Evolutionary conservation across 64 coral and sea anemone genomes (phyloP), one percentile per base, ranked within the genome.

Genomic region (Montipora sp.): DNA sequence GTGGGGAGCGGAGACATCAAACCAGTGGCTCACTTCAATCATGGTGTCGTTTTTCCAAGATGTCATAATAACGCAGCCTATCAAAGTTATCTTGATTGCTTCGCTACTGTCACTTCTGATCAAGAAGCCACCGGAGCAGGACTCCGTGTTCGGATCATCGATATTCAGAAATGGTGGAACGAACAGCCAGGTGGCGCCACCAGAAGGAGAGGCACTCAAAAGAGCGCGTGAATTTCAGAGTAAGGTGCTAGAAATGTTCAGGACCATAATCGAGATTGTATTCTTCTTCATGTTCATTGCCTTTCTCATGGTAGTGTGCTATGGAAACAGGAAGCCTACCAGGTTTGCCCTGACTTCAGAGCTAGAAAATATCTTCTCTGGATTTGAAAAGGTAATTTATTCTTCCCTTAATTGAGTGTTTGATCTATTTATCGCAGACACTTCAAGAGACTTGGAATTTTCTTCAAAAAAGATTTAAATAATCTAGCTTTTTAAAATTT

Each of bases 41-140:
- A 93, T 93, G 91, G 84, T 93, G 13, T 93, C 91, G 8, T 93
- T 93, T 73, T 93, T 93, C 46, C 91, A 93, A 93, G 91, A 93
- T 75, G 91, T 93, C 3, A 80, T 93, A 14, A 88, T 93, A 22
- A 93, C 91, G 15, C 91, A 93, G 59, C 91, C 91, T n/a, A 93
- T 93, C 0, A 93, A 93, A 75, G 91, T 93, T 15, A 23, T 93
- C 46, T 18, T 86, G 44, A 93, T 93, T 67, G 91, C 91, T 51
- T 93, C 91, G 1, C 46, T 93, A 18, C 48, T 93, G 51, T 93
- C 91, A n/a, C 36, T 93, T 2, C 46, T 93, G 0, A 72, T 93
- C 0, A 93, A 88, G 51, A 93, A 93, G 83, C 83, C 83, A 15
- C 91, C 91, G 2, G 75, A 93, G 78, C 80, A 93, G 58, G 91